Percentiles rank a stretch among this genome's conserved stretches.
Evolutionary conservation across 2,113 vertebrate species (phyloP).

Genomic region (Melospiza georgiana): DNA sequence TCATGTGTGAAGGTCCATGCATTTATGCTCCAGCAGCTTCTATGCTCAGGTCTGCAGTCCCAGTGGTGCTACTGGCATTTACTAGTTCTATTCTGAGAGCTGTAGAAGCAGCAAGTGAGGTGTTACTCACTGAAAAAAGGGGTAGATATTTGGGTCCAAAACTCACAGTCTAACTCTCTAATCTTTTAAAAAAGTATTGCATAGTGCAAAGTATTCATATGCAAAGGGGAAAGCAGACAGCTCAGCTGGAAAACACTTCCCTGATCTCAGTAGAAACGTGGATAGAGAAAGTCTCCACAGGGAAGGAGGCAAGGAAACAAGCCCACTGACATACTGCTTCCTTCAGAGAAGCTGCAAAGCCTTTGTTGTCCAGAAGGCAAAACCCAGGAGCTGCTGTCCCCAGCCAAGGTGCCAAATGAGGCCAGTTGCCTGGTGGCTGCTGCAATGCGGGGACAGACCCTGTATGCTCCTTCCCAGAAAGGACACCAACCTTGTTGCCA

Average conservation of each 20-base stretch:
- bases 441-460: rapidly evolving
- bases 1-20: background rate
- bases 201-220: background rate
- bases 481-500: background rate
- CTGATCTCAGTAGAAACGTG: background rate
- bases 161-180: background rate
- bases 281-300: background rate
- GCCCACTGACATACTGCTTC: background rate
- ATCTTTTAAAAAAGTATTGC: background rate
- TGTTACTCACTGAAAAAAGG: background rate
- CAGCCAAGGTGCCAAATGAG: rapidly evolving
- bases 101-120: background rate
- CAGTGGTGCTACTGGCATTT: background rate
- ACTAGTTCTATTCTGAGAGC: background rate
- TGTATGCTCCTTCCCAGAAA: background rate
- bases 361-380: background rate
- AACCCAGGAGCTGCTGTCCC: background rate
- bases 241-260: background rate
- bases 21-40: background rate
- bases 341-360: background rate
- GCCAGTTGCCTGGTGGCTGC: too few relatives aligned
- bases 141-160: background rate
- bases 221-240: background rate
- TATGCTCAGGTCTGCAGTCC: background rate
- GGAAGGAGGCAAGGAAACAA: background rate